A percentile compares a stretch with the other conserved stretches of the same genome.
Conservation (phyloP, 2,797 vertebrate genomes). For the Myioborus melanocephalus region DNA sequence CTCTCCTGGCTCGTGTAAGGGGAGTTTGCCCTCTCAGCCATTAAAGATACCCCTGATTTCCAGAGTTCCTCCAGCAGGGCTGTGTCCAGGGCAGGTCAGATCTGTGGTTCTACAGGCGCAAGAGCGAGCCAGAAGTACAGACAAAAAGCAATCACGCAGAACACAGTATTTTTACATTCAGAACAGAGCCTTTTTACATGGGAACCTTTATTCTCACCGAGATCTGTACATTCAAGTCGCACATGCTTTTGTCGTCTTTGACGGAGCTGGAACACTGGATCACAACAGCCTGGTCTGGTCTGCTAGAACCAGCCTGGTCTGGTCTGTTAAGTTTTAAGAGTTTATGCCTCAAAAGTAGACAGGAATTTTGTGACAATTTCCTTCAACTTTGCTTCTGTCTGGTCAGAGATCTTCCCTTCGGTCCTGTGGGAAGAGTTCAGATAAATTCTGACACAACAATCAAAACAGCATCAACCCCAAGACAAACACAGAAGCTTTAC, state of each 20-base stretch:
- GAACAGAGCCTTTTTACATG: neutral
- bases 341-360: conserved; percentile 80
- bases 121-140: neutral
- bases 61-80: rapidly evolving
- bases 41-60: rapidly evolving
- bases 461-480: rapidly evolving
- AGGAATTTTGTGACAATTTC: conserved; percentile 89
- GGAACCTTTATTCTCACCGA: conserved; percentile 85
- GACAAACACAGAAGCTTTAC: rapidly evolving
- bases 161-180: neutral
- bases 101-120: rapidly evolving
- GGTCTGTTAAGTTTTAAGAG: conserved; percentile 22
- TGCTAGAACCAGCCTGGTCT: conserved; percentile 1
- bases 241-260: conserved; percentile 75
- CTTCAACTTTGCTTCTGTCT: conserved; percentile 92
- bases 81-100: neutral
- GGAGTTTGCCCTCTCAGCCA: neutral
- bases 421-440: conserved; percentile 70
- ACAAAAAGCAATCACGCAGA: neutral
- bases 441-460: neutral
- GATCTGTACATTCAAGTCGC: conserved; percentile 87
- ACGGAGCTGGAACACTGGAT: conserved; percentile 71
- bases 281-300: conserved; percentile 52
- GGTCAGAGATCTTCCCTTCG: conserved; percentile 89
- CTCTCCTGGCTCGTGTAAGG: rapidly evolving